Conservation (phyloP, 2,797 vertebrate genomes). For the Clarias platycephalus region DNA sequence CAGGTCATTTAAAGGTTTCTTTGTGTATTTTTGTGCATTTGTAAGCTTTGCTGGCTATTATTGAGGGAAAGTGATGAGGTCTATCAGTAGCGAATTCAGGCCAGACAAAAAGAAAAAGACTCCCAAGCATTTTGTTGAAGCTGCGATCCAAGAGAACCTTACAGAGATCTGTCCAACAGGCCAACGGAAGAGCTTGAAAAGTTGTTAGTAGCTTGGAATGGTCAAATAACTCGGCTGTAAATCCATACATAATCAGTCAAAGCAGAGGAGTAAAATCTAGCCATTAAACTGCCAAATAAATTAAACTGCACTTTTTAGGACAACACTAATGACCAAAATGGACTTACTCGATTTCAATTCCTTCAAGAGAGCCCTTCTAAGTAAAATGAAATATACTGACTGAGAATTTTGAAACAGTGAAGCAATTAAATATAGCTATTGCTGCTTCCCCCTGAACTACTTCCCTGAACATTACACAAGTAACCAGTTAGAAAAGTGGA, state of each 20-base stretch:
- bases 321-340: slow-evolving; percentile 41
- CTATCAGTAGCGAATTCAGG: slow-evolving; percentile 11
- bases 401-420: slow-evolving; percentile 32
- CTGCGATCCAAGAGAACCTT: slow-evolving; percentile 31
- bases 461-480: neutral
- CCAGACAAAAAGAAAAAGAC: slow-evolving; percentile 47
- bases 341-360: slow-evolving; percentile 50
- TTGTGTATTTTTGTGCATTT: slow-evolving; percentile 31
- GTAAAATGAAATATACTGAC: slow-evolving; percentile 41
- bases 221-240: slow-evolving; percentile 46
- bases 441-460: slow-evolving; percentile 36
- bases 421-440: slow-evolving; percentile 49
- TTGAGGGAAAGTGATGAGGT: slow-evolving; percentile 11
- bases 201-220: slow-evolving; percentile 41
- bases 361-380: slow-evolving; percentile 41
- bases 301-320: slow-evolving; percentile 35
- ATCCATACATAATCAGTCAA: slow-evolving; percentile 49
- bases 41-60: slow-evolving; percentile 15
- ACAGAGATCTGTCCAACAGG: slow-evolving; percentile 42
- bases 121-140: slow-evolving; percentile 16
- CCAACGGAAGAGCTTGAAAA: slow-evolving; percentile 60
- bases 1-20: slow-evolving; percentile 53
- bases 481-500: neutral
- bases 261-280: slow-evolving; percentile 42
- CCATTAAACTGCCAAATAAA: slow-evolving; percentile 37